phyloP scores from a whole-genome alignment of 1,140 invertebrate genomes.

The Neelides sp. region DNA sequence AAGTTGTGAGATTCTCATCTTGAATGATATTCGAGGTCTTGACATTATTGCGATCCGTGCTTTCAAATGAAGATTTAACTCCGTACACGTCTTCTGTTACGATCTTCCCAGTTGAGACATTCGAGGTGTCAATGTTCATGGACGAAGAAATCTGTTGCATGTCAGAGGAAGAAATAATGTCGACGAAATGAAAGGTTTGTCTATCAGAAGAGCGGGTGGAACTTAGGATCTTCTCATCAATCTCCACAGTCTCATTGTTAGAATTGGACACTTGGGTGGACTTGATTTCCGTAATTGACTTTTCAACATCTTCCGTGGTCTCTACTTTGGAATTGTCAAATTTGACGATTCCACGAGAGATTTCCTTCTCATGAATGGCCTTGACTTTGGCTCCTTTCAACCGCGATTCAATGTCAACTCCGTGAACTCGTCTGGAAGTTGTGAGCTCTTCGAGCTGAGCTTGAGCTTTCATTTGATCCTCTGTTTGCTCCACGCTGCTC shows the following conservation, averaged over 20 bases:
- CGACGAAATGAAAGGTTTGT: conserved; percentile 24
- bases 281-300: conserved; percentile 27
- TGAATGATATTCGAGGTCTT: conserved; percentile 16
- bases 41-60: conserved; percentile 15
- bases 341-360: conserved; percentile 25
- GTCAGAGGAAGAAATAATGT: conserved; percentile 3
- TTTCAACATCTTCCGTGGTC: conserved; percentile 28
- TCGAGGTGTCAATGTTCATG: conserved; percentile 4
- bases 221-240: conserved; percentile 26
- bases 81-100: conserved; percentile 27
- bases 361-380: conserved; percentile 26
- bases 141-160: background rate
- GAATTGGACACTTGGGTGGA: conserved; percentile 1
- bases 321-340: conserved; percentile 14
- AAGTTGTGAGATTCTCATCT: conserved; percentile 23
- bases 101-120: conserved; percentile 16
- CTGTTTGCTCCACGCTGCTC: conserved; percentile 23
- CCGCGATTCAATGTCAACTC: conserved; percentile 23
- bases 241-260: conserved; percentile 12
- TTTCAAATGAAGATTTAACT: conserved; percentile 25
- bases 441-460: conserved; percentile 18
- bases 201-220: conserved; percentile 19
- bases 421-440: conserved; percentile 13
- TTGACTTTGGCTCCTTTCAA: conserved; percentile 16
- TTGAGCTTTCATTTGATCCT: conserved; percentile 23